Evolutionary conservation across 1,140 invertebrate genomes (phyloP), one percentile per base, ranked within the genome.

Genomic region (Hypothenemus hampei): DNA sequence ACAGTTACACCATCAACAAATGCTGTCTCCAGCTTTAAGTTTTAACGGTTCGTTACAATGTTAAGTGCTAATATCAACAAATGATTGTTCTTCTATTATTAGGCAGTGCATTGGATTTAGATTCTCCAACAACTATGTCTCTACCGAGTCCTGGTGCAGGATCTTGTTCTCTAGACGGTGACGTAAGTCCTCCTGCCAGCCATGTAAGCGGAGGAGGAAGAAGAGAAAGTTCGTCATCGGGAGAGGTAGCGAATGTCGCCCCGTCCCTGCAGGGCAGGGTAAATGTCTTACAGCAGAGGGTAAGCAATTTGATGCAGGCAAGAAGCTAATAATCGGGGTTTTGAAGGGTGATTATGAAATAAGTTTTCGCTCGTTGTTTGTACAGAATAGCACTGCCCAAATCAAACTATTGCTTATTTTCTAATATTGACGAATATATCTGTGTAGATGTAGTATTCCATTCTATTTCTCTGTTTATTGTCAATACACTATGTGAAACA

Each of bases 271-370:
- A 85, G 74, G 79, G 81, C 76, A 85, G 87, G 75, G 81, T 88
- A 69, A 81, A 84, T 77, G 81, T 86, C 72, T 80, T 91, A 66
- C 87, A 89, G 73, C 85, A 87, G 76, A 83, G 87, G 84, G 87
- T 92, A 87, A 89, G 85, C 78, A 67, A 54, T 35, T 63, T 66
- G 66, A 68, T 68, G 58, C 57, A 61, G 64, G 64, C 63, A 65
- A 62, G 45, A 31, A 35, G 45, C 50, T 58, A 20, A 20, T 13
- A 4, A 22, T 4, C 2, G 31, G 10, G 35, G 26, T 36, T 15
- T 44, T 41, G 19, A 29, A 11, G 26, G 24, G 4, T 26, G n/a
- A n/a, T n/a, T n/a, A n/a, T n/a, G 8, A 19, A 20, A 22, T 43
- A 11, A 19, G 16, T 60, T 52, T 64, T 51, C n/a, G n/a, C 8